Percentiles rank a stretch among this genome's conserved stretches.
Evolutionary conservation across 2,797 vertebrate genomes (phyloP).

Genomic region (Spatula versicolor): DNA sequence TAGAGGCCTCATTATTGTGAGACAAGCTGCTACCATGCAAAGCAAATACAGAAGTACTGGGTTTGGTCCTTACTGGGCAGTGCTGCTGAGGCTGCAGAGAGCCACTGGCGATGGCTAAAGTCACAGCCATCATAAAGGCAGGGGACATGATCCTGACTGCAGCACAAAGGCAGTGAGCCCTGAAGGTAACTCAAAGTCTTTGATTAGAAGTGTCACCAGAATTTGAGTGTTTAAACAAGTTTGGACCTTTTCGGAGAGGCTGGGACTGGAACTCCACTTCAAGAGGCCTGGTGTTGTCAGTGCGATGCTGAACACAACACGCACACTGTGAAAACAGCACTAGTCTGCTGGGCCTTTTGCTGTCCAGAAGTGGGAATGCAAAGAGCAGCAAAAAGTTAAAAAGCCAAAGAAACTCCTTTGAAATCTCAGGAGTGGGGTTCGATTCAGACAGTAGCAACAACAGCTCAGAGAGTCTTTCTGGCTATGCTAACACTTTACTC

Average conservation of each 20-base stretch:
- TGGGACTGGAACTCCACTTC: slow-evolving; percentile 3
- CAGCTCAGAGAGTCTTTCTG: neutral
- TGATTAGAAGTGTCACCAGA: slow-evolving; percentile 10
- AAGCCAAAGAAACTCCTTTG: slow-evolving; percentile 32
- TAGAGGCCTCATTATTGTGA: neutral
- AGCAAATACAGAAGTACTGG: neutral
- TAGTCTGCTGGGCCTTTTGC: neutral
- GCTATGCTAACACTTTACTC: neutral
- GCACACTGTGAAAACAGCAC: neutral
- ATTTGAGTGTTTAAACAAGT: neutral
- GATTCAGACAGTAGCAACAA: neutral
- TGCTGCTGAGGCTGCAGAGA: neutral
- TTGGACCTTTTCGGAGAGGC: neutral
- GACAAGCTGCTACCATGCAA: neutral
- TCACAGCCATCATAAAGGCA: neutral
- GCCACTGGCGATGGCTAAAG: neutral
- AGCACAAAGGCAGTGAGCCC: neutral
- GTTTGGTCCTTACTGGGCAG: neutral
- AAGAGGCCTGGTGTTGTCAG: neutral
- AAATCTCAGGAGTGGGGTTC: neutral
- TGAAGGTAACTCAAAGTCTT: neutral
- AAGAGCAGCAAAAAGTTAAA: slow-evolving; percentile 26
- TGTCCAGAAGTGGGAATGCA: neutral
- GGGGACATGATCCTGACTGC: neutral
- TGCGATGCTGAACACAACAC: fast-evolving